Evolutionary conservation across 2,113 vertebrate genomes (phyloP).

Genomic region (Rissa tridactyla): DNA sequence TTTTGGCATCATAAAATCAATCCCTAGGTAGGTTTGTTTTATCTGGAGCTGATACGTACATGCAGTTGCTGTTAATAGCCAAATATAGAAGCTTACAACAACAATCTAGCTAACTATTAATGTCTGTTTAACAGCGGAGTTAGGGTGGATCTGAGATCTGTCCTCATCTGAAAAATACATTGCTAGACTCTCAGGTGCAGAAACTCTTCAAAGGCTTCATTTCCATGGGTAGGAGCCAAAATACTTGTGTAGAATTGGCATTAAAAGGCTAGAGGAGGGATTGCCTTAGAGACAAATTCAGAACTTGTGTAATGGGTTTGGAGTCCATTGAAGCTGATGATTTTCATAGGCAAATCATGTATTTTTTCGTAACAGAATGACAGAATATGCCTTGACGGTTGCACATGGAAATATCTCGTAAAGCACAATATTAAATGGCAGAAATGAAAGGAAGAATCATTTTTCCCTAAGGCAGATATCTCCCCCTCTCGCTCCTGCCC

Average conservation of each 20-base stretch:
- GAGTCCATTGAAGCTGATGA: neutral
- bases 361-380: neutral
- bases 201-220: neutral
- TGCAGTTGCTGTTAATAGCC: slow-evolving; percentile 23
- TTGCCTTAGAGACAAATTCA: neutral
- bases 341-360: neutral
- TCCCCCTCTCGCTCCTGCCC: neutral
- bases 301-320: neutral
- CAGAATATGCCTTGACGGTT: neutral
- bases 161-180: neutral
- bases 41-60: neutral
- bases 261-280: neutral
- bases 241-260: neutral
- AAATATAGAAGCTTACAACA: slow-evolving; percentile 31
- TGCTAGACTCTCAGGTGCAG: neutral
- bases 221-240: neutral
- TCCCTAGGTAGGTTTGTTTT: slow-evolving; percentile 36
- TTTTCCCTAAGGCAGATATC: neutral
- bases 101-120: slow-evolving; percentile 43
- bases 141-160: slow-evolving; percentile 2
- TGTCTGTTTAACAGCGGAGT: neutral
- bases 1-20: slow-evolving; percentile 61
- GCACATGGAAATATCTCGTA: neutral
- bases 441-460: neutral
- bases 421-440: neutral